Percentiles rank a stretch among this genome's conserved stretches.
These are phyloP conservation scores for Ceryle rudis DNA, from an alignment of 2,797 vertebrate species.

Conservation along the genomic window DNA sequence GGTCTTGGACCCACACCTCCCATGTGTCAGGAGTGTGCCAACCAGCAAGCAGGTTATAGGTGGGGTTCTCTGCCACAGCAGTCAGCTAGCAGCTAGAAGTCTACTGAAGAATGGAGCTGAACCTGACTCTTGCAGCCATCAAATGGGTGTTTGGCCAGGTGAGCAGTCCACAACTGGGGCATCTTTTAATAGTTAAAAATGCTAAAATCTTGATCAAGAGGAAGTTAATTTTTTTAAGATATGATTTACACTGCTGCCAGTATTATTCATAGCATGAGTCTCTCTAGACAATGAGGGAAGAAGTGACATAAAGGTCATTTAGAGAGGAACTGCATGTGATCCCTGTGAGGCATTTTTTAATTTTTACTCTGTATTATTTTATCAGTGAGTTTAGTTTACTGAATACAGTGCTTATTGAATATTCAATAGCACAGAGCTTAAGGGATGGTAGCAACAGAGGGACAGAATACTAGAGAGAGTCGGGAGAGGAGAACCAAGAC, in stretches of 20 bases:
- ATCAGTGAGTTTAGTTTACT: background rate
- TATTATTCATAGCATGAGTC: background rate
- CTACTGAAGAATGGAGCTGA: background rate
- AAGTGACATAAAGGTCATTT: background rate
- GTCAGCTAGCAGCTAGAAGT: background rate
- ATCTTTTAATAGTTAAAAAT: background rate
- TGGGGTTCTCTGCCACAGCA: background rate
- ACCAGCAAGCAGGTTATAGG: background rate
- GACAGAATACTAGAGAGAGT: background rate
- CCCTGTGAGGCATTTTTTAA: background rate
- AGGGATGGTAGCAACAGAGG: background rate
- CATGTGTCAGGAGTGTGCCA: rapidly evolving
- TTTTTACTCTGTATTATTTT: background rate
- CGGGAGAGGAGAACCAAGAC: background rate
- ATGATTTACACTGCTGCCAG: background rate
- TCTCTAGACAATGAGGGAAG: background rate
- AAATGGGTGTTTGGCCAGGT: background rate
- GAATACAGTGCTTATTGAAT: background rate
- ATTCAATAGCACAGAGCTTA: background rate
- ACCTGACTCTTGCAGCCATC: background rate
- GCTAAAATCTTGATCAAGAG: background rate
- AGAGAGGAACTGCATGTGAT: background rate
- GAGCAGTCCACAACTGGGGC: background rate
- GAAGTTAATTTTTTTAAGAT: background rate
- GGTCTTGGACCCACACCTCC: background rate